These are phyloP conservation scores for Philaethria dido DNA, from an alignment of 2,888 invertebrate genomes.

Conservation along the genomic window DNA sequence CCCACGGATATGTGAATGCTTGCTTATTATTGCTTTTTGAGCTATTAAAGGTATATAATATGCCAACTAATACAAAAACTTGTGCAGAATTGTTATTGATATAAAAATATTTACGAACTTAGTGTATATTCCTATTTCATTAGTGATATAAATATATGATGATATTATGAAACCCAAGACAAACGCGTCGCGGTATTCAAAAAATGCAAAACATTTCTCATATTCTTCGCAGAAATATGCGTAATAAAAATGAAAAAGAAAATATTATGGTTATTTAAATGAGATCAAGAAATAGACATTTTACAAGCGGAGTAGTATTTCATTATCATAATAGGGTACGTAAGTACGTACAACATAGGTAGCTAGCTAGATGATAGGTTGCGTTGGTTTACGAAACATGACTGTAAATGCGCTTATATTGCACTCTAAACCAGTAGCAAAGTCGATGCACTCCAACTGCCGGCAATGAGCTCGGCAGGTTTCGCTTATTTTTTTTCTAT, in stretches of 20 bases:
- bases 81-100: conserved; percentile 53
- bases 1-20: conserved; percentile 65
- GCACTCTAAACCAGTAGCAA: conserved; percentile 56
- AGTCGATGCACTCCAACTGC: conserved; percentile 60
- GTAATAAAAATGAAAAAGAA: not conserved
- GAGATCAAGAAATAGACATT: not conserved
- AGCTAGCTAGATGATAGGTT: conserved; percentile 21
- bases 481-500: conserved; percentile 53
- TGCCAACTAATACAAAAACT: not conserved
- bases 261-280: not conserved
- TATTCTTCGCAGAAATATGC: not conserved
- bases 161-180: not conserved
- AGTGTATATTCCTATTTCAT: not conserved
- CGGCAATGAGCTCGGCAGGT: conserved; percentile 47
- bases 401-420: conserved; percentile 52
- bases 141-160: not conserved
- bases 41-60: conserved; percentile 12
- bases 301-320: not conserved
- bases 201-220: not conserved
- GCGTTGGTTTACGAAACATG: conserved; percentile 47
- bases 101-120: not conserved
- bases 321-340: not conserved
- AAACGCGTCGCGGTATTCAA: not conserved
- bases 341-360: not conserved
- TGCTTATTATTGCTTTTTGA: conserved; percentile 49